Conservation (phyloP, 2,113 vertebrate species). For the Electrona antarctica region DNA sequence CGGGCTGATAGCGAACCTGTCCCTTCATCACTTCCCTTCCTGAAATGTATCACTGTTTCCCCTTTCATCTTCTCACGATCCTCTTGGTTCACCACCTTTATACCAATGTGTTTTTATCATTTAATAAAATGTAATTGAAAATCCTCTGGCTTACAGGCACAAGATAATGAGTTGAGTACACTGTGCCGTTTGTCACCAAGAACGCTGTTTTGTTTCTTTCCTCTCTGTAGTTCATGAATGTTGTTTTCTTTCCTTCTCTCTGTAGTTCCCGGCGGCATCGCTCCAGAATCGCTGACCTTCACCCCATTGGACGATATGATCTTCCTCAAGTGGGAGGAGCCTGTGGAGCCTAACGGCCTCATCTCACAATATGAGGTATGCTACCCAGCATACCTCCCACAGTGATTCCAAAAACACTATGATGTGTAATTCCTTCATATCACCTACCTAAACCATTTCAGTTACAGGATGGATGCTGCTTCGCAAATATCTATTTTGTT, state of each 20-base stretch:
- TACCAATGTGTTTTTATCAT: conserved; percentile 28
- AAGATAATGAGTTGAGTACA: conserved; percentile 42
- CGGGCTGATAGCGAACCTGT: conserved; percentile 2
- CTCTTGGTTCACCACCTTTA: conserved; percentile 14
- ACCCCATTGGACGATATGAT: conserved; percentile 94
- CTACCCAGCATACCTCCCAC: background rate
- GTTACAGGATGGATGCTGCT: too few relatives aligned
- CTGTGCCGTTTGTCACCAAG: background rate
- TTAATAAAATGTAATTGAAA: too few relatives aligned
- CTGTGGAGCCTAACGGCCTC: conserved; percentile 92
- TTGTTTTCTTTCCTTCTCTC: conserved; percentile 48
- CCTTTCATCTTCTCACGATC: conserved; percentile 1
- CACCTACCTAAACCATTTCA: too few relatives aligned
- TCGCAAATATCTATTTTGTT: too few relatives aligned
- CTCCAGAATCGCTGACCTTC: conserved; percentile 91
- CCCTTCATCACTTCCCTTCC: conserved; percentile 40
- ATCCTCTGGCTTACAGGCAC: conserved; percentile 39
- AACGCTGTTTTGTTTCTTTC: too few relatives aligned
- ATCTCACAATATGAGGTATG: conserved; percentile 95
- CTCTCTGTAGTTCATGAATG: too few relatives aligned
- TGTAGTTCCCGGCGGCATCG: conserved; percentile 90
- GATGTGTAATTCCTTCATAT: too few relatives aligned
- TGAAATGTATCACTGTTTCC: conserved; percentile 8
- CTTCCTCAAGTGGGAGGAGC: conserved; percentile 96
- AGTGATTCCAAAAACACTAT: too few relatives aligned